A percentile compares a stretch with the other conserved stretches of the same genome.
Conservation (phyloP, 2,888 invertebrate genomes). For the Spodoptera picta region DNA sequence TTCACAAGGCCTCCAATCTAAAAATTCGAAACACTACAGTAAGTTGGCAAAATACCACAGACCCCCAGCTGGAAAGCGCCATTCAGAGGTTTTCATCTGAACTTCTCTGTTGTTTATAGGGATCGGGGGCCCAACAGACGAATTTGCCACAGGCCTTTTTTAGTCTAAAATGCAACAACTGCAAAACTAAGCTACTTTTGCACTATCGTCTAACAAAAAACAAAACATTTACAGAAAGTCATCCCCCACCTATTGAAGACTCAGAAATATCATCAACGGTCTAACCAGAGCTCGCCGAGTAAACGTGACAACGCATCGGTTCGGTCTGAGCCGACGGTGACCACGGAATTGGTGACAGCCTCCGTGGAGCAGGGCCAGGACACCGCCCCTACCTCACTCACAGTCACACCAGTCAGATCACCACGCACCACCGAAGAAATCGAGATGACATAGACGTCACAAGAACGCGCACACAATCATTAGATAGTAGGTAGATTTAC, state of each 20-base stretch:
- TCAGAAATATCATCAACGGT: conserved; percentile 61
- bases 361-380: conserved; percentile 75
- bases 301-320: conserved; percentile 73
- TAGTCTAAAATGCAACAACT: no score
- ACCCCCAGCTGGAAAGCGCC: no score
- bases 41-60: no score
- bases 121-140: no score
- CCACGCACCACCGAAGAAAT: conserved; percentile 61
- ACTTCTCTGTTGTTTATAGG: no score
- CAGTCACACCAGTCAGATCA: conserved; percentile 67
- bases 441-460: conserved; percentile 71
- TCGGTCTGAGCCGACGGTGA: conserved; percentile 77
- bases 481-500: no score
- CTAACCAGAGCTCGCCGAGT: conserved; percentile 69
- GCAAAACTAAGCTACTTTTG: no score
- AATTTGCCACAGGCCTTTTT: no score
- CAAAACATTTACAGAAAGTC: conserved; percentile 71
- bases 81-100: no score
- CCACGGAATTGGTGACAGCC: conserved; percentile 80
- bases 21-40: no score
- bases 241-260: conserved; percentile 74
- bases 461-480: conserved; percentile 48
- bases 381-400: conserved; percentile 72
- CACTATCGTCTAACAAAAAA: no score
- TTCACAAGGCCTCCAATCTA: background rate